Conservation (phyloP, 2,113 vertebrate species). For the Salminus brasiliensis region DNA sequence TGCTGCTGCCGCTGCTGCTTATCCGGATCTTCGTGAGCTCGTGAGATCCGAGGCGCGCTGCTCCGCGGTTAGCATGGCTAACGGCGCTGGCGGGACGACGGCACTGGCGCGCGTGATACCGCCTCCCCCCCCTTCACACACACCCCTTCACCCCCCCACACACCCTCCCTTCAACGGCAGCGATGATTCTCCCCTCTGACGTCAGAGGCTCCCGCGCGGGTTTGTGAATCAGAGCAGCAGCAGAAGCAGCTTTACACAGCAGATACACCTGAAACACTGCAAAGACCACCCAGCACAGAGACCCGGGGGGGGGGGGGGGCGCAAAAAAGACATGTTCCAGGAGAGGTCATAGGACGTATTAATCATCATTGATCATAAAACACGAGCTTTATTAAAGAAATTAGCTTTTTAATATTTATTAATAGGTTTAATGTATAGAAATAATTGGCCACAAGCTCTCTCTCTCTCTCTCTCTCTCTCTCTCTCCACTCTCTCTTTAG, state of each 20-base stretch:
- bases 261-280: neutral
- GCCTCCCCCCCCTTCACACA: constrained; percentile 18
- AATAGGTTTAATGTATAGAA: no score
- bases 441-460: no score
- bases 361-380: no score
- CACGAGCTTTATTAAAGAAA: no score
- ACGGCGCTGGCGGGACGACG: constrained; percentile 68
- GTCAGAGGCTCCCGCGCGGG: constrained; percentile 79
- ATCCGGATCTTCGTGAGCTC: neutral
- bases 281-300: no score
- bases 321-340: no score
- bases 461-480: neutral
- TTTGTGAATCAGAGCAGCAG: constrained; percentile 64
- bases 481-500: neutral
- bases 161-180: constrained; percentile 72
- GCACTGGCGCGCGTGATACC: constrained; percentile 77
- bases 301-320: no score
- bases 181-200: constrained; percentile 83
- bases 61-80: constrained; percentile 69
- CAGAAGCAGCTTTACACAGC: constrained; percentile 25
- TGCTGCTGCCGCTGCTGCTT: neutral
- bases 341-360: no score
- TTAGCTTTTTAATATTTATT: no score
- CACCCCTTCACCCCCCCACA: neutral
- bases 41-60: constrained; percentile 56